These are phyloP conservation scores for Cremastinae sp. DNA, from an alignment of 2,888 invertebrate genomes.

Conservation along the genomic window DNA sequence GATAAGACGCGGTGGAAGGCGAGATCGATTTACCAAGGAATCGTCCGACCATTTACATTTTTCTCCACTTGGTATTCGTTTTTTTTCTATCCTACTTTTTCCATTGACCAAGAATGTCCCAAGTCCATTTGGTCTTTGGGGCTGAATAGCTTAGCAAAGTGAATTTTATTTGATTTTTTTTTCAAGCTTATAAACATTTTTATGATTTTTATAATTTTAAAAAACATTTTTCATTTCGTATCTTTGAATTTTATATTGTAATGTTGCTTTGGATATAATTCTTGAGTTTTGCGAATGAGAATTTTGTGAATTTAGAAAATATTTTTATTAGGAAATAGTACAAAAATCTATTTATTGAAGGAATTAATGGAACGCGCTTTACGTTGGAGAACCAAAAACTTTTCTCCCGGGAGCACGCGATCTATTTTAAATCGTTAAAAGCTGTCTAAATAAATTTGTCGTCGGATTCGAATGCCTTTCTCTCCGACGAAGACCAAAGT, in stretches of 20 bases:
- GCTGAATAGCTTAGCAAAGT: no score
- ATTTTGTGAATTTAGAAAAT: no score
- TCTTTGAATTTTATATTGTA: no score
- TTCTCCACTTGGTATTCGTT: constrained; percentile 1
- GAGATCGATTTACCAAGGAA: constrained; percentile 32
- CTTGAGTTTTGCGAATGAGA: no score
- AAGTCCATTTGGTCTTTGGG: no score
- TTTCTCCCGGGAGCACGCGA: not conserved
- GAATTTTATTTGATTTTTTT: no score
- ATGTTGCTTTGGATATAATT: no score
- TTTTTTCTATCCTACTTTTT: not conserved
- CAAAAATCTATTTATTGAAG: not conserved
- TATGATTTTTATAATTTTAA: no score
- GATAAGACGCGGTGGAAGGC: constrained; percentile 32
- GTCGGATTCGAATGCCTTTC: not conserved
- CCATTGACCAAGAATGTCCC: not conserved
- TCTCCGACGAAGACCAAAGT: constrained; percentile 18
- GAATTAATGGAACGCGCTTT: no score
- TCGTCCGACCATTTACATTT: constrained; percentile 24
- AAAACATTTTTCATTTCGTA: no score
- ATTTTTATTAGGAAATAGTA: not conserved
- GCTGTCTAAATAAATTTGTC: constrained; percentile 18
- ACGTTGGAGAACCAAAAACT: no score
- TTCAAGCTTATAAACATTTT: no score
- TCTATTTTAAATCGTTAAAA: not conserved